Evolutionary conservation across 2,113 vertebrate genomes (phyloP).

Genomic region (Craseonycteris thonglongyai): DNA sequence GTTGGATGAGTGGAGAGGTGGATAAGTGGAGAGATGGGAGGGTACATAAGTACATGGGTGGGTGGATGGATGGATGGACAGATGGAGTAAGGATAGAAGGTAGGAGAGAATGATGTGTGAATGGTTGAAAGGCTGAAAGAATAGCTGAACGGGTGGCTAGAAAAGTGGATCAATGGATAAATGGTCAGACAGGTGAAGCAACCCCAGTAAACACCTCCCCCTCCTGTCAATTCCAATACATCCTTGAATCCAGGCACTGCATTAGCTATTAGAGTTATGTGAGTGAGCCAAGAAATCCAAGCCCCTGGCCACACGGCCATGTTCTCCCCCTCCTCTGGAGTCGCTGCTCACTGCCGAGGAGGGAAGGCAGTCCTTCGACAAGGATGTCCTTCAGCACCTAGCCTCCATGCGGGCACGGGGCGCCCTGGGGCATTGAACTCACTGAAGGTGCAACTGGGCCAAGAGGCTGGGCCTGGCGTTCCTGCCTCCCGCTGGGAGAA

Average conservation of each 20-base stretch:
- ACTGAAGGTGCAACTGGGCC: background rate
- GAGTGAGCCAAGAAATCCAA: background rate
- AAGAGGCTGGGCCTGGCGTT: background rate
- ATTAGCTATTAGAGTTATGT: accelerated
- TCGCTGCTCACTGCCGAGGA: background rate
- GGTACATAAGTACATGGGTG: background rate
- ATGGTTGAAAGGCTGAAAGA: background rate
- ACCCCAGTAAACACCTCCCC: too few relatives aligned
- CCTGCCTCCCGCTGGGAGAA: background rate
- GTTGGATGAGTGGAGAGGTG: background rate
- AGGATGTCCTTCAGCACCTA: background rate
- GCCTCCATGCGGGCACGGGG: accelerated
- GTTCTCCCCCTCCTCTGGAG: background rate
- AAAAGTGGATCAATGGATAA: background rate
- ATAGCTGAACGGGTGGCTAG: background rate
- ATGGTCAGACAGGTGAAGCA: background rate
- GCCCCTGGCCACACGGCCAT: accelerated
- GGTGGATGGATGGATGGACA: background rate
- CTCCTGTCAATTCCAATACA: background rate
- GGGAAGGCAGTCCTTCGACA: background rate
- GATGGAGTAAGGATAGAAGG: background rate
- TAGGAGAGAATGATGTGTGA: background rate
- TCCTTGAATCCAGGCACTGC: background rate
- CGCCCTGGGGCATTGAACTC: background rate
- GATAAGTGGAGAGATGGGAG: background rate